A percentile compares a stretch with the other conserved stretches of the same genome.
Conservation (phyloP, 2,888 invertebrate species). For the Limnephilus rhombicus region DNA sequence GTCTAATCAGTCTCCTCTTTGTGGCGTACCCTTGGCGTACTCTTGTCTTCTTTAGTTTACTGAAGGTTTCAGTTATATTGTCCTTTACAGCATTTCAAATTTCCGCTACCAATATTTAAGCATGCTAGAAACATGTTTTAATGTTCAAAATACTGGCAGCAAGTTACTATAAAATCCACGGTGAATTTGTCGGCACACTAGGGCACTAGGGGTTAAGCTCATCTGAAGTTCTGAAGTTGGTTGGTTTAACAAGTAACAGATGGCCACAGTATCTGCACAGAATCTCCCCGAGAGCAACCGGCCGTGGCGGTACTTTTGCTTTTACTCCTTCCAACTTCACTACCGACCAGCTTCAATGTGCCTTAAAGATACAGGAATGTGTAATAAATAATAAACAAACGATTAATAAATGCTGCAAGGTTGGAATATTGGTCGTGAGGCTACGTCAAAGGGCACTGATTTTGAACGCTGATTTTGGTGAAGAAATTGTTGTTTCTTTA, state of each 20-base stretch:
- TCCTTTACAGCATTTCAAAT: no score
- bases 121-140: no score
- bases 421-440: no score
- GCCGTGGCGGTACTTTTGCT: not conserved
- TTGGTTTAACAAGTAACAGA: constrained; percentile 57
- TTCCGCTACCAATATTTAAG: no score
- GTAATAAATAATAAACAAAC: not conserved
- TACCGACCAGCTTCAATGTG: not conserved
- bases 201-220: no score
- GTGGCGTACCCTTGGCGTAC: no score
- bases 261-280: constrained; percentile 48
- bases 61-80: no score
- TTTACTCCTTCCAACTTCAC: not conserved
- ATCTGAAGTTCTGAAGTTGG: constrained; percentile 37
- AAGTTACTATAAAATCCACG: no score
- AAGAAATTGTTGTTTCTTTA: not conserved
- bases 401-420: not conserved
- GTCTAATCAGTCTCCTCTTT: no score
- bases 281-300: constrained; percentile 20
- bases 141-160: no score
- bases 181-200: no score
- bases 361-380: not conserved
- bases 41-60: no score
- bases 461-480: not conserved
- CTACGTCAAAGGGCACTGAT: not conserved